These are phyloP conservation scores for Trissoscelio sp. DNA, from an alignment of 2,888 invertebrate genomes.

Conservation along the genomic window DNA sequence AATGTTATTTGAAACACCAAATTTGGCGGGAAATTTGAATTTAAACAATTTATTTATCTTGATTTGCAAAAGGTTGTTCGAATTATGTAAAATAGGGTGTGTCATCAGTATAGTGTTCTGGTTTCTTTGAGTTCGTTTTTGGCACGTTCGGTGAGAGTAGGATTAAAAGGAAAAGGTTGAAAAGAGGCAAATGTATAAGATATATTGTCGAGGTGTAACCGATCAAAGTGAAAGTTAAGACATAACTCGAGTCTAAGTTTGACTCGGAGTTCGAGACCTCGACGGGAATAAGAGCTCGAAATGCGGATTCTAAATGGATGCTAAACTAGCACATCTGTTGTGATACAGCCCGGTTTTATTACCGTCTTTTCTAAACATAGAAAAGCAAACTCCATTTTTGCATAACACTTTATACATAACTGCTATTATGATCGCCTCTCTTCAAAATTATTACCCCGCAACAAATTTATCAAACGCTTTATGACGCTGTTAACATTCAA, in stretches of 20 bases:
- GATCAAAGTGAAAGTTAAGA: slow-evolving; percentile 79
- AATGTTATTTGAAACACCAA: too few relatives aligned
- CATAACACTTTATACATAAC: slow-evolving; percentile 39
- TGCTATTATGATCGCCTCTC: slow-evolving; percentile 4
- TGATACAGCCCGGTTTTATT: slow-evolving; percentile 52
- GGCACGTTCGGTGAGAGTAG: slow-evolving; percentile 59
- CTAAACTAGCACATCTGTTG: slow-evolving; percentile 61
- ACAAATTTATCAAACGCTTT: slow-evolving; percentile 24
- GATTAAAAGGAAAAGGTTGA: slow-evolving; percentile 65
- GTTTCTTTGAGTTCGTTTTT: slow-evolving; percentile 50
- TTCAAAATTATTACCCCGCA: slow-evolving; percentile 16
- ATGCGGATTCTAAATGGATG: slow-evolving; percentile 65
- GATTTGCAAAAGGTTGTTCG: slow-evolving; percentile 22
- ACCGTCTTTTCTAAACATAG: slow-evolving; percentile 53
- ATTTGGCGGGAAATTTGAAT: too few relatives aligned
- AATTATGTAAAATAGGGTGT: slow-evolving; percentile 59
- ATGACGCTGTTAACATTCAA: slow-evolving; percentile 6
- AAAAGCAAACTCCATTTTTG: slow-evolving; percentile 39
- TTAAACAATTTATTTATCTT: too few relatives aligned
- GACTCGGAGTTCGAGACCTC: slow-evolving; percentile 65
- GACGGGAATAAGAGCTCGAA: slow-evolving; percentile 66
- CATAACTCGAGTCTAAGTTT: slow-evolving; percentile 72
- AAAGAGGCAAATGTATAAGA: slow-evolving; percentile 67
- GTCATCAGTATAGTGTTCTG: slow-evolving; percentile 49
- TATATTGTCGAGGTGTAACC: slow-evolving; percentile 77